Conservation (phyloP, 2,888 invertebrate species). For the Anarsia innoxiella region DNA sequence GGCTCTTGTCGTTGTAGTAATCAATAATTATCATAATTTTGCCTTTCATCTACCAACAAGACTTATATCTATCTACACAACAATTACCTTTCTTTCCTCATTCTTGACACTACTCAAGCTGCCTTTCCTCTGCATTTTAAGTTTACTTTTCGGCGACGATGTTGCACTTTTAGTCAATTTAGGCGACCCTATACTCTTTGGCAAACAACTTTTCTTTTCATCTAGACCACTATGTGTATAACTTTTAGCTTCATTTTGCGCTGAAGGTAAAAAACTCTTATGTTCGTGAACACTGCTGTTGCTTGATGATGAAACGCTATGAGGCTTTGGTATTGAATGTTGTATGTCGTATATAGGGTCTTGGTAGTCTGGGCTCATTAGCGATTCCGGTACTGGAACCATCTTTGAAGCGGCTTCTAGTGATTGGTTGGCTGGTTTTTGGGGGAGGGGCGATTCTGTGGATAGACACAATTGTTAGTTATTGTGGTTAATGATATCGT, state of each 20-base stretch:
- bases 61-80: too few species aligned
- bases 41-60: too few species aligned
- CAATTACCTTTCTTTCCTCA: slow-evolving; percentile 48
- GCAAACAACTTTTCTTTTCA: too few species aligned
- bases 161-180: slow-evolving; percentile 64
- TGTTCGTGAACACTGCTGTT: slow-evolving; percentile 56
- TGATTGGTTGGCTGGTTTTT: slow-evolving; percentile 68
- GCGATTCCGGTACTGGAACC: slow-evolving; percentile 90
- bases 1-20: too few species aligned
- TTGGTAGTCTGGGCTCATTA: slow-evolving; percentile 89
- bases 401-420: slow-evolving; percentile 89
- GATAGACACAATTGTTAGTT: background rate
- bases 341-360: slow-evolving; percentile 69
- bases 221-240: too few species aligned
- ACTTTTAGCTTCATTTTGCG: too few species aligned
- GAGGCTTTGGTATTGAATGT: slow-evolving; percentile 46
- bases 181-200: slow-evolving; percentile 55
- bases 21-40: too few species aligned
- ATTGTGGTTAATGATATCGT: too few species aligned
- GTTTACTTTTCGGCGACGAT: slow-evolving; percentile 60
- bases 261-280: too few species aligned
- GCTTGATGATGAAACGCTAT: slow-evolving; percentile 31
- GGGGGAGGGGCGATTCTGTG: slow-evolving; percentile 20
- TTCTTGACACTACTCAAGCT: slow-evolving; percentile 47
- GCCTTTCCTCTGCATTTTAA: slow-evolving; percentile 58